These are phyloP conservation scores for Tokudaia muenninki DNA, from an alignment of 2,797 vertebrate genomes.

Conservation along the genomic window DNA sequence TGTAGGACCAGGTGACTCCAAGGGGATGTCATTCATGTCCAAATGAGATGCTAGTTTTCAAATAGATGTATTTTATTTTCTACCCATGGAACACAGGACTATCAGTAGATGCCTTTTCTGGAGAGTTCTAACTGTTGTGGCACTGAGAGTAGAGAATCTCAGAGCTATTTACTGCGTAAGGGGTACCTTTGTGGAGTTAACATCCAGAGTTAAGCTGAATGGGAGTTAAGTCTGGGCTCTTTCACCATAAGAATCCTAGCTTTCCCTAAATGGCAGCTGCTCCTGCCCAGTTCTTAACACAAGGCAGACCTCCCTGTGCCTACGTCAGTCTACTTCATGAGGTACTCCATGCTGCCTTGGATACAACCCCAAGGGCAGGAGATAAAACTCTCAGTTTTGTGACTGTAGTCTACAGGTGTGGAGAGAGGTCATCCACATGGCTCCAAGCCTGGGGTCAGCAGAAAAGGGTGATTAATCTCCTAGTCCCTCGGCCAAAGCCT, in stretches of 20 bases:
- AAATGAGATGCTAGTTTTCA: not conserved
- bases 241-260: fast-evolving
- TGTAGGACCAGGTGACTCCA: not conserved
- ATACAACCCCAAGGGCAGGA: too few species aligned
- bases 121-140: not conserved
- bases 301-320: not conserved
- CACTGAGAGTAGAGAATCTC: not conserved
- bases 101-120: not conserved
- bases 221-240: too few species aligned
- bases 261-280: not conserved
- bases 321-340: fast-evolving
- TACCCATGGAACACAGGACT: fast-evolving
- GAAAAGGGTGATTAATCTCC: not conserved
- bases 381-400: not conserved
- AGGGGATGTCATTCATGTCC: not conserved
- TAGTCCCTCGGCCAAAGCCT: not conserved
- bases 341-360: fast-evolving
- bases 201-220: not conserved
- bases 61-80: not conserved
- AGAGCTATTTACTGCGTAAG: not conserved
- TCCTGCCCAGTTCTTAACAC: not conserved
- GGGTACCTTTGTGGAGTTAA: not conserved
- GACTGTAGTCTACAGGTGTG: not conserved
- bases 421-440: not conserved
- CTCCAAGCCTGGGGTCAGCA: too few species aligned